A percentile compares a stretch with the other conserved stretches of the same genome.
Evolutionary conservation across 2,113 vertebrate genomes (phyloP).

Genomic region (Alethe diademata): DNA sequence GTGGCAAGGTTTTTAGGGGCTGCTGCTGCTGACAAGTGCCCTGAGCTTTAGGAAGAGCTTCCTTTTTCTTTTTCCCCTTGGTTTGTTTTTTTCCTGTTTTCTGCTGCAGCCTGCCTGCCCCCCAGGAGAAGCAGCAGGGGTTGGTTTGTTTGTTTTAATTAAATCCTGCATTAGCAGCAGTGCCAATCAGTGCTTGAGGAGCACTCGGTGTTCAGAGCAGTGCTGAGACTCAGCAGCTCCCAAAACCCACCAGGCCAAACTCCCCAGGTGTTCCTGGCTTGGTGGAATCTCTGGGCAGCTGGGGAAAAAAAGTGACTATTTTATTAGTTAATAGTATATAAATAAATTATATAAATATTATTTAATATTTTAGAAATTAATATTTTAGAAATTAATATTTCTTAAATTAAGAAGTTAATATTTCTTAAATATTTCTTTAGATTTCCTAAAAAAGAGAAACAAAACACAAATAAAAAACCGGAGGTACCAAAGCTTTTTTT

Average conservation of each 20-base stretch:
- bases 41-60: background rate
- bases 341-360: too few species aligned
- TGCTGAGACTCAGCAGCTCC: background rate
- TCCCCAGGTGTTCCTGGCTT: accelerated
- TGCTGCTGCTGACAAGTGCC: background rate
- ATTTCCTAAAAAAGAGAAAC: background rate
- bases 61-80: background rate
- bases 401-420: background rate
- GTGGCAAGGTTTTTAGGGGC: background rate
- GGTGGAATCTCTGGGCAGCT: background rate
- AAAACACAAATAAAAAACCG: background rate
- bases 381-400: background rate
- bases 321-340: background rate
- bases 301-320: background rate
- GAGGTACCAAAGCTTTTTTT: background rate
- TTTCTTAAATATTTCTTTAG: background rate
- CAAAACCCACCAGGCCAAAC: background rate
- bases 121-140: background rate
- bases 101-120: background rate
- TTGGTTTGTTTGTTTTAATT: background rate
- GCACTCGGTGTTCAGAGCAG: background rate
- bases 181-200: background rate
- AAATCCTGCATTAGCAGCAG: background rate
- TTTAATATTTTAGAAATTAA: background rate
- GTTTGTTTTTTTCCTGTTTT: too few species aligned